These are phyloP conservation scores for Arion vulgaris DNA, from an alignment of 1,140 invertebrate genomes.

Conservation along the genomic window DNA sequence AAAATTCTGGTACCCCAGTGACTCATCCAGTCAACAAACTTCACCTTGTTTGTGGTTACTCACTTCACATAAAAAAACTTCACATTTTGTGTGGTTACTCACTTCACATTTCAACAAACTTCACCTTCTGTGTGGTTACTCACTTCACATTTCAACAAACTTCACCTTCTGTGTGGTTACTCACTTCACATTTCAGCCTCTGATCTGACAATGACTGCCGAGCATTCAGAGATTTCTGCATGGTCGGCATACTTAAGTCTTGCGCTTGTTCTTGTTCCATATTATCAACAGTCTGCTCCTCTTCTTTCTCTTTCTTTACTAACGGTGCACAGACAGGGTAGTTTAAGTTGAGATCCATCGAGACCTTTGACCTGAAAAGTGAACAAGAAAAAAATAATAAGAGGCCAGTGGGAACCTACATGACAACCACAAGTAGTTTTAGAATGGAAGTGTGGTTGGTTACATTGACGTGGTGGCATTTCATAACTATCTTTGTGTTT, in stretches of 20 bases:
- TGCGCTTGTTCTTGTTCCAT: constrained; percentile 31
- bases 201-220: background rate
- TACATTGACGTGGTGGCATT: too few species aligned
- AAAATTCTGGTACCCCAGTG: too few species aligned
- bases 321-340: background rate
- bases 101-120: too few species aligned
- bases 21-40: too few species aligned
- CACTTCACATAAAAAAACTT: too few species aligned
- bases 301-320: constrained; percentile 16
- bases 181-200: constrained; percentile 32
- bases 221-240: background rate
- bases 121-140: too few species aligned
- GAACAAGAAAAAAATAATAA: background rate
- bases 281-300: background rate
- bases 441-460: too few species aligned
- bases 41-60: too few species aligned
- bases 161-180: background rate
- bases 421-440: too few species aligned
- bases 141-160: constrained; percentile 21
- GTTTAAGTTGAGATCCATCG: background rate
- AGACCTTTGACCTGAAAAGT: background rate
- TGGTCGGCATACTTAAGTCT: constrained; percentile 25
- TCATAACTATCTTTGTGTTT: too few species aligned
- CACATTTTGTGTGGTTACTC: too few species aligned
- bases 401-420: background rate